Evolutionary conservation across 2,113 vertebrate species (phyloP).

Genomic region (Eulacestoma nigropectus): DNA sequence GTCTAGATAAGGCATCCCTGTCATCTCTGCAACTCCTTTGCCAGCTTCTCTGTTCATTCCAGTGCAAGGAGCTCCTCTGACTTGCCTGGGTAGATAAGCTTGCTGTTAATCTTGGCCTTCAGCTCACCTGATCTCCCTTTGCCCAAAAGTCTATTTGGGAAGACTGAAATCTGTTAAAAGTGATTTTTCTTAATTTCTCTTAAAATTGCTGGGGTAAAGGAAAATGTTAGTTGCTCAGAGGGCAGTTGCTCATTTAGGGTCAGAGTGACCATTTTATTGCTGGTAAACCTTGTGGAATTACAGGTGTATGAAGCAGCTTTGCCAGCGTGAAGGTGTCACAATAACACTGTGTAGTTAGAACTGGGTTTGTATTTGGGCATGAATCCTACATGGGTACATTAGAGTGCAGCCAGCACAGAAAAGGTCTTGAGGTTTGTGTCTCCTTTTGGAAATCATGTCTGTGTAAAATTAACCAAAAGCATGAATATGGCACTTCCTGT

Average conservation of each 20-base stretch:
- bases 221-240: background rate
- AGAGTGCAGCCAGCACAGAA: background rate
- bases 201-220: background rate
- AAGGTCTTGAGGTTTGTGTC: background rate
- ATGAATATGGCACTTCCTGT: background rate
- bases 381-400: background rate
- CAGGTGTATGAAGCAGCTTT: background rate
- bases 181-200: background rate
- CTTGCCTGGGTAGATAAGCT: background rate
- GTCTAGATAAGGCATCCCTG: background rate
- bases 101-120: background rate
- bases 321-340: background rate
- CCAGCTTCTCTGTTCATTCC: background rate
- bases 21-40: background rate
- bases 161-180: background rate
- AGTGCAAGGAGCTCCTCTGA: background rate
- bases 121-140: background rate
- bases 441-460: background rate
- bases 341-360: background rate
- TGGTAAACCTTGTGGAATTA: background rate
- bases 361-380: background rate
- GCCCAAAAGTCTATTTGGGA: background rate
- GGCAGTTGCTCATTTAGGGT: background rate
- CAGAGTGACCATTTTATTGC: background rate
- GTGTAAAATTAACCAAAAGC: background rate